A percentile compares a stretch with the other conserved stretches of the same genome.
These are phyloP conservation scores for Microcebus griseorufus DNA, from an alignment of 2,113 vertebrate species.

Conservation along the genomic window DNA sequence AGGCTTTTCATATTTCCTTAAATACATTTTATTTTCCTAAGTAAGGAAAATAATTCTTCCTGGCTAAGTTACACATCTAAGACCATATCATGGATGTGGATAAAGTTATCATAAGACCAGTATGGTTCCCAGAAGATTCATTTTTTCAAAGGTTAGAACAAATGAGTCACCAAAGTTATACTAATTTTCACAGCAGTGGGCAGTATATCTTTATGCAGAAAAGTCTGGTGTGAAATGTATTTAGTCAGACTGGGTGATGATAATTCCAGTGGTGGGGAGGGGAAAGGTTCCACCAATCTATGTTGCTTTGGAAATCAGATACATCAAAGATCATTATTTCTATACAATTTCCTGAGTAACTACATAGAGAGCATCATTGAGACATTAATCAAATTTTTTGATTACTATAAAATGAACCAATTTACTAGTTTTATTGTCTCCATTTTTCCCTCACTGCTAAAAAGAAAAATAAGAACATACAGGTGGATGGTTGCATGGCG, in stretches of 20 bases:
- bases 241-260: slow-evolving; percentile 24
- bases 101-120: slow-evolving; percentile 48
- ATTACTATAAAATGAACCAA: slow-evolving; percentile 57
- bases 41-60: not conserved
- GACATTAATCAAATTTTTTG: slow-evolving; percentile 41
- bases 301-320: slow-evolving; percentile 26
- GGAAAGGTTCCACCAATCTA: not conserved
- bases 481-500: not conserved
- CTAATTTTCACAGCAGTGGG: slow-evolving; percentile 63
- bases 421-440: slow-evolving; percentile 27
- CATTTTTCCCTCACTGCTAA: not conserved
- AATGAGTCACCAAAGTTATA: slow-evolving; percentile 55
- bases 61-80: slow-evolving; percentile 41
- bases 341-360: slow-evolving; percentile 18
- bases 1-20: not conserved
- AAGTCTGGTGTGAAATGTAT: slow-evolving; percentile 14
- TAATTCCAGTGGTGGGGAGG: not conserved
- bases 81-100: not conserved
- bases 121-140: slow-evolving; percentile 36
- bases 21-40: slow-evolving; percentile 30
- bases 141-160: slow-evolving; percentile 52
- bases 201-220: slow-evolving; percentile 25
- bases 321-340: slow-evolving; percentile 38
- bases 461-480: slow-evolving; percentile 44
- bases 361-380: not conserved